These are phyloP conservation scores for Diprion similis DNA, from an alignment of 1,140 invertebrate genomes.

Conservation along the genomic window DNA sequence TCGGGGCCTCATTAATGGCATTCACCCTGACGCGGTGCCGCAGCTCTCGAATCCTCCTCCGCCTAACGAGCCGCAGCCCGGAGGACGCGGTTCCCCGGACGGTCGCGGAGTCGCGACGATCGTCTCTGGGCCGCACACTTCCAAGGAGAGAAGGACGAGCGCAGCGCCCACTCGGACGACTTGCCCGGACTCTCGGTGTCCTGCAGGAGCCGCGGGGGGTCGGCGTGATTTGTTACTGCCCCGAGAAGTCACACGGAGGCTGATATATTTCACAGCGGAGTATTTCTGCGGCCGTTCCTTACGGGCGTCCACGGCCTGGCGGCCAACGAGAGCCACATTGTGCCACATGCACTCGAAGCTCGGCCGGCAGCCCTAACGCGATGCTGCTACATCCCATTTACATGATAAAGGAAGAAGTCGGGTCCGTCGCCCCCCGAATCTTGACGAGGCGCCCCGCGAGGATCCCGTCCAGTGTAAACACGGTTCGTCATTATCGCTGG, in stretches of 20 bases:
- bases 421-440: conserved; percentile 21
- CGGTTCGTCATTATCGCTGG: conserved; percentile 60
- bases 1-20: conserved; percentile 57
- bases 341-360: conserved; percentile 47
- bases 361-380: conserved; percentile 58
- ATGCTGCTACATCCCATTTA: conserved; percentile 59
- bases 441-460: conserved; percentile 41
- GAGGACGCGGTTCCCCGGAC: not conserved
- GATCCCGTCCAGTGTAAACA: conserved; percentile 54
- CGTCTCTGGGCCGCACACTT: too few relatives aligned
- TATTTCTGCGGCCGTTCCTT: conserved; percentile 32
- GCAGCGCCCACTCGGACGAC: not conserved
- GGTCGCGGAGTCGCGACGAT: too few relatives aligned
- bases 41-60: not conserved
- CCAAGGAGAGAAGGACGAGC: not conserved
- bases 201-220: conserved; percentile 53
- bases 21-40: conserved; percentile 28
- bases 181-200: conserved; percentile 26
- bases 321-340: conserved; percentile 47
- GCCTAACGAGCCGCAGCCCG: not conserved
- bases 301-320: conserved; percentile 27
- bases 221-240: conserved; percentile 61
- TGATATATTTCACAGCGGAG: conserved; percentile 62
- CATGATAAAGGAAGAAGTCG: conserved; percentile 59
- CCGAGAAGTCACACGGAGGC: conserved; percentile 61